A percentile compares a stretch with the other conserved stretches of the same genome.
These are phyloP conservation scores for Xylocopa sonorina DNA, from an alignment of 1,140 invertebrate species.

Conservation along the genomic window DNA sequence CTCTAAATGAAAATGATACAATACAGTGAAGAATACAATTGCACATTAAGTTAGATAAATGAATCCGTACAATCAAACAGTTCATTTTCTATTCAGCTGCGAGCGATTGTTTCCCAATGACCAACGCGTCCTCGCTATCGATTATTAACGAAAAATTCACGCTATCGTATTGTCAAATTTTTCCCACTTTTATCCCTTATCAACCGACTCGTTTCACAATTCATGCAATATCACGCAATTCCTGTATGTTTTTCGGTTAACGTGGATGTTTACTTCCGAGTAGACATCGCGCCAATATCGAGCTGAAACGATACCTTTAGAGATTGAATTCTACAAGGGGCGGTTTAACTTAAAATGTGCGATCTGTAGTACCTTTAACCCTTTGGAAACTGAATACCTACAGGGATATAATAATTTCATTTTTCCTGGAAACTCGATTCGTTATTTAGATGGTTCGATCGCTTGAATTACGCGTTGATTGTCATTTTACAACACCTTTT, in stretches of 20 bases:
- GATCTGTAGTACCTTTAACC: too few species aligned
- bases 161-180: constrained; percentile 4
- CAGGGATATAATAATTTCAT: too few species aligned
- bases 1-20: not conserved
- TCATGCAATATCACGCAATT: constrained; percentile 17
- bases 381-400: too few species aligned
- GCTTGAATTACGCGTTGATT: not conserved
- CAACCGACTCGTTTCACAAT: constrained; percentile 32
- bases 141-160: constrained; percentile 20
- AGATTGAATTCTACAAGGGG: not conserved
- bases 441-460: not conserved
- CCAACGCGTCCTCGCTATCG: constrained; percentile 10
- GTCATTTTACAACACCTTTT: not conserved
- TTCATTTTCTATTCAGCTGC: not conserved
- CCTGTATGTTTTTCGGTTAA: not conserved
- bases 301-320: not conserved
- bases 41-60: constrained; percentile 30
- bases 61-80: not conserved
- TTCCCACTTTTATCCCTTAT: not conserved
- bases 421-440: too few species aligned
- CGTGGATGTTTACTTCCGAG: constrained; percentile 41
- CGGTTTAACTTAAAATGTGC: not conserved
- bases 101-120: constrained; percentile 1
- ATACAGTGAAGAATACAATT: not conserved
- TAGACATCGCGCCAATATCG: constrained; percentile 15